Evolutionary conservation across 2,888 invertebrate species (phyloP).

Genomic region (Thymelicus sylvestris): DNA sequence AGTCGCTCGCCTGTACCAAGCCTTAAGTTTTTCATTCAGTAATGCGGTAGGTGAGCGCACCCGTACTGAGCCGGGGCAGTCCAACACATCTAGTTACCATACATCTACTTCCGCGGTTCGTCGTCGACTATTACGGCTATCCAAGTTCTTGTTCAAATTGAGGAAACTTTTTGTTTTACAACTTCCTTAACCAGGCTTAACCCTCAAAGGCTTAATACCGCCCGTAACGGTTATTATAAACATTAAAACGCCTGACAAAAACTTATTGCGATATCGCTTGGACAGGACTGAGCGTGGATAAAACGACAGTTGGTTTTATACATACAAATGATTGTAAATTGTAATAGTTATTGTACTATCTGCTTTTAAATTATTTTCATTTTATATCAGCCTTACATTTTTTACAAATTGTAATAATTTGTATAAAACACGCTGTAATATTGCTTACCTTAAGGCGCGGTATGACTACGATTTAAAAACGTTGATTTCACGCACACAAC

Average conservation of each 20-base stretch:
- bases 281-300: background rate
- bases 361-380: too few species aligned
- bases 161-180: conserved; percentile 23
- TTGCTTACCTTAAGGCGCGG: too few species aligned
- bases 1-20: background rate
- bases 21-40: conserved; percentile 53
- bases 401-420: too few species aligned
- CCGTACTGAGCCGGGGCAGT: conserved; percentile 36
- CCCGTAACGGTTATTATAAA: conserved; percentile 8
- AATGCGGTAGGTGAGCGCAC: conserved; percentile 51
- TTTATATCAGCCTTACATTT: too few species aligned
- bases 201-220: conserved; percentile 27
- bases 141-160: conserved; percentile 20
- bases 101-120: conserved; percentile 44
- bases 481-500: too few species aligned
- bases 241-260: conserved; percentile 27
- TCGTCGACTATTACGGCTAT: conserved; percentile 15
- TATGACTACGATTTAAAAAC: too few species aligned
- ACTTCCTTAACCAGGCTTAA: conserved; percentile 17
- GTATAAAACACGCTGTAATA: too few species aligned
- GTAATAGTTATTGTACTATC: too few species aligned
- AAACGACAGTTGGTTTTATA: too few species aligned
- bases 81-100: conserved; percentile 45
- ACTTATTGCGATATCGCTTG: conserved; percentile 12
- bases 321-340: too few species aligned